Evolutionary conservation across 2,888 invertebrate species (phyloP), one percentile per base, ranked within the genome.

Genomic region (Agapostemon virescens): DNA sequence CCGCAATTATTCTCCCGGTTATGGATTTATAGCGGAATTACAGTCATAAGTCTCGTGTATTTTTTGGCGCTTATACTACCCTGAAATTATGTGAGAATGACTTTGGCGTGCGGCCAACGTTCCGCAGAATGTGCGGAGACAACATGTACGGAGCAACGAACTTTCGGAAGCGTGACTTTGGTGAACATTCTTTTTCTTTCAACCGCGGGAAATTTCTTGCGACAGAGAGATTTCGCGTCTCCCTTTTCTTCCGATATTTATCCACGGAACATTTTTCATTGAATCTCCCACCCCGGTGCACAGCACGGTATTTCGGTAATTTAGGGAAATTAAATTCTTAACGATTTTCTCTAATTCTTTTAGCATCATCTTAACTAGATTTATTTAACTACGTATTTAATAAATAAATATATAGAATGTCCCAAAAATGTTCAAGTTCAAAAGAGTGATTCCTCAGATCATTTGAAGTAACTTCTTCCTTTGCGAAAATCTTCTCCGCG

Each of bases 1-100:
- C 58, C 26, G 63, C 63, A 52, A 84, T 79, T 49, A 76, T 80
- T 70, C 66, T 33, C 77, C 67, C 38, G 49, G 6, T 73, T 74
- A 74, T 74, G 72, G 63, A 75, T 82, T 77, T 81, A 79, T 74
- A 38, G 64, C 52, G 42, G 74, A 78, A 72, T 75, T 66, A 74
- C 74, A 67, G 77, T 55, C 68, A 40, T 38, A 69, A 76, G 76
- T 74, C 64, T 69, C 78, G 52, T 76, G 77, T 81, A 83, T 83
- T 87, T 81, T 80, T 85, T 81, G 84, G 83, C 82, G 69, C 78
- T 84, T 74, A 75, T 83, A 77, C 77, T 78, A 82, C 33, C 67
- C 67, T 63, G 83, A 79, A 87, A 87, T 87, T 84, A 87, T 87
- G 86, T 84, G 87, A 87, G 87, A 86, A 87, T 87, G 86, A 87